Percentiles rank a stretch among this genome's conserved stretches.
phyloP scores from a whole-genome alignment of 1,140 invertebrate genomes.

The Tachypleus tridentatus region DNA sequence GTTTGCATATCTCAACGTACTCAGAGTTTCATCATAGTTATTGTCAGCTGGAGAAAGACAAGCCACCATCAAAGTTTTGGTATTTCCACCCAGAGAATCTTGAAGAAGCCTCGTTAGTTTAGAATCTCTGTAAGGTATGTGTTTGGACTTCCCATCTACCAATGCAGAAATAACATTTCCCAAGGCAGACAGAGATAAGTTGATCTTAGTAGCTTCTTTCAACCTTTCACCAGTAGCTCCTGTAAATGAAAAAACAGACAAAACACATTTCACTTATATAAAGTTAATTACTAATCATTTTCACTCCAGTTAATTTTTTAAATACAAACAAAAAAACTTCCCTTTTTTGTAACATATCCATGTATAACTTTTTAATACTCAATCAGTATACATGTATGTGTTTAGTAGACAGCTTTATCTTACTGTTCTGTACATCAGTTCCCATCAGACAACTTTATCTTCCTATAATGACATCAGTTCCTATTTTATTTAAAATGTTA shows the following conservation, averaged over 20 bases:
- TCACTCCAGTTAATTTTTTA: too few relatives aligned
- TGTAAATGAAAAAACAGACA: slow-evolving; percentile 20
- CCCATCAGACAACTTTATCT: too few relatives aligned
- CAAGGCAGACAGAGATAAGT: slow-evolving; percentile 81
- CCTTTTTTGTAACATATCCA: too few relatives aligned
- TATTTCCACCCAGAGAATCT: slow-evolving; percentile 88
- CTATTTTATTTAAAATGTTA: too few relatives aligned
- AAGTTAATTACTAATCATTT: too few relatives aligned
- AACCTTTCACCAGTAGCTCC: slow-evolving; percentile 72
- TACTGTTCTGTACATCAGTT: too few relatives aligned
- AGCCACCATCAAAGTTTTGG: slow-evolving; percentile 87
- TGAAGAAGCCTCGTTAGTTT: slow-evolving; percentile 80
- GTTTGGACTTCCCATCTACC: slow-evolving; percentile 76
- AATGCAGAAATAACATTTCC: slow-evolving; percentile 91
- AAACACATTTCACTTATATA: too few relatives aligned
- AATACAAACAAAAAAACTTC: too few relatives aligned
- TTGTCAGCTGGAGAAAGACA: slow-evolving; percentile 78
- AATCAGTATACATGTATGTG: too few relatives aligned
- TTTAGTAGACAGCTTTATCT: too few relatives aligned
- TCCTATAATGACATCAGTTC: too few relatives aligned
- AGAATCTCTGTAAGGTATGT: slow-evolving; percentile 84
- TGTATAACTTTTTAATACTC: too few relatives aligned
- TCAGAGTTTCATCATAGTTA: slow-evolving; percentile 83
- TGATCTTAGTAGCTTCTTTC: slow-evolving; percentile 91
- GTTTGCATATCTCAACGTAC: slow-evolving; percentile 71